Conservation (phyloP, 2,113 vertebrate genomes). For the Syngnathus scovelli region DNA sequence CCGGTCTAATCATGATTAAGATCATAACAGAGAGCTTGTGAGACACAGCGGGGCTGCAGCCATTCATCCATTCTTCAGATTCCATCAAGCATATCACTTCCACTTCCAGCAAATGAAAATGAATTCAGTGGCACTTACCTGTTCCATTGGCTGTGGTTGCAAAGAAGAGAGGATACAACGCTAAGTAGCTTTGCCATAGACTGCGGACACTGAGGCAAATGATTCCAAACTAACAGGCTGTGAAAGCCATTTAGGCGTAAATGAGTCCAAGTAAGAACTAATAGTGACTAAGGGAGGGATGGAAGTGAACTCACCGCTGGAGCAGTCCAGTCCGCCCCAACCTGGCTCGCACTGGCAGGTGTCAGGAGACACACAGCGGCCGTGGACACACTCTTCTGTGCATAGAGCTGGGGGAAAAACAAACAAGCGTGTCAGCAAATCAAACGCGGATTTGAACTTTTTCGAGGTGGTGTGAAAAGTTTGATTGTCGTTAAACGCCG, state of each 20-base stretch:
- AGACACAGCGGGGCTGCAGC: slow-evolving; percentile 40
- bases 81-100: slow-evolving; percentile 66
- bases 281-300: slow-evolving; percentile 49
- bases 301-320: slow-evolving; percentile 88
- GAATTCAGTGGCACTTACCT: slow-evolving; percentile 67
- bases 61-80: slow-evolving; percentile 56
- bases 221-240: slow-evolving; percentile 35
- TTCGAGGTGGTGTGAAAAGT: no score
- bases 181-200: slow-evolving; percentile 65
- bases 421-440: slow-evolving; percentile 46
- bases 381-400: slow-evolving; percentile 92
- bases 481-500: background rate
- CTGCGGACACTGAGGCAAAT: slow-evolving; percentile 17
- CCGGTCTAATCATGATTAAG: slow-evolving; percentile 62
- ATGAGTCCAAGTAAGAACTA: slow-evolving; percentile 38
- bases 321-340: slow-evolving; percentile 97
- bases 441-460: no score
- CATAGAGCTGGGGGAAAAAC: slow-evolving; percentile 79
- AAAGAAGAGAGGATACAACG: slow-evolving; percentile 66
- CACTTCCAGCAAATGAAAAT: slow-evolving; percentile 66
- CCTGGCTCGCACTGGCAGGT: slow-evolving; percentile 97
- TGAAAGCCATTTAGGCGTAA: slow-evolving; percentile 48
- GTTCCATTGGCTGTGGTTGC: slow-evolving; percentile 63
- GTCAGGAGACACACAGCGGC: slow-evolving; percentile 93
- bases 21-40: slow-evolving; percentile 49